Conservation (phyloP, 2,888 invertebrate genomes). For the Empis livida region DNA sequence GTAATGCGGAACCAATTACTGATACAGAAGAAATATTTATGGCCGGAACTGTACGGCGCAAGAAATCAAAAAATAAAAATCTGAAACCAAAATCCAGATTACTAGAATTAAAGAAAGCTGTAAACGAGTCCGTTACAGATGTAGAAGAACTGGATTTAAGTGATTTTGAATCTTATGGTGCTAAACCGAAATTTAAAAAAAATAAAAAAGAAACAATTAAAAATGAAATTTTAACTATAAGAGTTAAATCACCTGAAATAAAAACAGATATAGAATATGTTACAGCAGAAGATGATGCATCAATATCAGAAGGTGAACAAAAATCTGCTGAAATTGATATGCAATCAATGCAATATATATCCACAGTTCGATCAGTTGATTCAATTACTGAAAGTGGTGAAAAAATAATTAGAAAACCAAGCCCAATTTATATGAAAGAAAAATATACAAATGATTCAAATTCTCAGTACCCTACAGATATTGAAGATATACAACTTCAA, state of each 20-base stretch:
- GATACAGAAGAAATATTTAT: constrained; percentile 39
- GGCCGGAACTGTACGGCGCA: constrained; percentile 26
- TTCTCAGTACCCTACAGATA: constrained; percentile 30
- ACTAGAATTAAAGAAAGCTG: background rate
- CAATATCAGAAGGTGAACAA: constrained; percentile 9
- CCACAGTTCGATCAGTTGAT: constrained; percentile 15
- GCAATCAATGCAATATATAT: constrained; percentile 14
- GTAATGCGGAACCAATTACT: constrained; percentile 33
- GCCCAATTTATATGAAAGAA: constrained; percentile 12
- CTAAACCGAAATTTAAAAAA: constrained; percentile 5
- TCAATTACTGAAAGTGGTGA: constrained; percentile 2
- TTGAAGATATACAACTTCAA: constrained; percentile 37
- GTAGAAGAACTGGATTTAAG: constrained; percentile 35
- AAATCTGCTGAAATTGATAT: constrained; percentile 7
- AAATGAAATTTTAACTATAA: constrained; percentile 9
- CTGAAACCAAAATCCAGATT: constrained; percentile 9
- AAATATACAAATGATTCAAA: background rate
- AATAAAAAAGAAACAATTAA: constrained; percentile 12
- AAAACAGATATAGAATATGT: constrained; percentile 37
- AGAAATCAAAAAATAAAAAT: constrained; percentile 22
- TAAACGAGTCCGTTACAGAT: constrained; percentile 25
- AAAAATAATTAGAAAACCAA: constrained; percentile 10
- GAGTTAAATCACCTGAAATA: constrained; percentile 13
- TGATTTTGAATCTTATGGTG: constrained; percentile 22
- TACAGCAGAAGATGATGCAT: constrained; percentile 19